phyloP scores from a whole-genome alignment of 2,797 vertebrate genomes.

The Okamejei kenojei region DNA sequence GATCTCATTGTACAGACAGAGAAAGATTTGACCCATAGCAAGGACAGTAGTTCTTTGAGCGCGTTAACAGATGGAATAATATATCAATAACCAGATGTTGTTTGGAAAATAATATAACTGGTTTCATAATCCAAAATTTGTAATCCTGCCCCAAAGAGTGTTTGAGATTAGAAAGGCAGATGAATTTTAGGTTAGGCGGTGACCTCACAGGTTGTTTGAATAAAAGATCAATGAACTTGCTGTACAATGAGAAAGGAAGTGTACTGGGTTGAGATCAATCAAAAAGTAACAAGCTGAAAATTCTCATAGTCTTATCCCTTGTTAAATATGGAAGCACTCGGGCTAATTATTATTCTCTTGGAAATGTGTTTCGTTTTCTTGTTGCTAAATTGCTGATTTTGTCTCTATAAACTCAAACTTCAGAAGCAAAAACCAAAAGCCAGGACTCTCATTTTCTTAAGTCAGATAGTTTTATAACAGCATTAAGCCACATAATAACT shows the following conservation, averaged over 20 bases:
- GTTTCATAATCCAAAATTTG: background rate
- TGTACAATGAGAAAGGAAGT: background rate
- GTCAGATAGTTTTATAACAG: constrained; percentile 5
- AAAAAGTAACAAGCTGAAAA: background rate
- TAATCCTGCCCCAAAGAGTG: background rate
- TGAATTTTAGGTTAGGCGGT: background rate
- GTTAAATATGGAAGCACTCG: background rate
- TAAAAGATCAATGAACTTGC: background rate
- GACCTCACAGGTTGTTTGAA: background rate
- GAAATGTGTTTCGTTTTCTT: background rate
- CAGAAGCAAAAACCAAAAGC: background rate
- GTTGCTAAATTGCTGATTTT: background rate
- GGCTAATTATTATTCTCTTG: background rate
- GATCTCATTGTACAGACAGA: background rate
- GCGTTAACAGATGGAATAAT: background rate
- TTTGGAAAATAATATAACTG: background rate
- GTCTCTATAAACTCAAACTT: background rate
- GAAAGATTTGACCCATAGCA: background rate
- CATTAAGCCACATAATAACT: background rate
- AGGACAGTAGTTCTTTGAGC: background rate
- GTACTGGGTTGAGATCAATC: constrained; percentile 19
- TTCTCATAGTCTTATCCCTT: background rate
- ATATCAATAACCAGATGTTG: background rate
- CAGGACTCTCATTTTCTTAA: background rate
- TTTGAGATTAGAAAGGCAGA: background rate